Evolutionary conservation across 2,113 vertebrate species (phyloP), one percentile per base, ranked within the genome.

Genomic region (Alethe diademata): DNA sequence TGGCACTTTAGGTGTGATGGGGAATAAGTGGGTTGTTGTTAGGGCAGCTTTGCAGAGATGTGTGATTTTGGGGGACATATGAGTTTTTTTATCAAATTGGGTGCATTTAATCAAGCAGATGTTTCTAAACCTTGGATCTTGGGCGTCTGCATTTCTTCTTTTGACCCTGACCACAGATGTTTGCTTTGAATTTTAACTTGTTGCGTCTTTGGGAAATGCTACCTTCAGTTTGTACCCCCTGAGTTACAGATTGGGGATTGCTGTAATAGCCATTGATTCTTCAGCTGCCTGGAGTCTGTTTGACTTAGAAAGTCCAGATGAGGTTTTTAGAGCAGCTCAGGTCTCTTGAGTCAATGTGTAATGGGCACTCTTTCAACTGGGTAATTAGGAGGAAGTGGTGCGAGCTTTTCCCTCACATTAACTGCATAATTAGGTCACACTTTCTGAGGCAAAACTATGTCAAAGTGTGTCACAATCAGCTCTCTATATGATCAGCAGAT

Each of bases 321-420:
- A 64, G 78, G 87, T 96, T 97, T 90, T 79, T 78, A 93, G 94
- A 96, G 86, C 90, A 96, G 92, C 86, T 93, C 92, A 92, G 43
- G 82, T 97, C 97, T 96, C 96, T 42, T 35, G 95, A 86, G 97
- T 89, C 92, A 79, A 62, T 40, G 64, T 93, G 81, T 94, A 96
- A 94, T 4, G 60, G 89, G 76, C 86, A 65, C 48, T 78, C 66
- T 86, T 94, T 96, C 92, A 95, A 79, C 67, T 95, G 71, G 95
- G 94, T 96, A 94, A 95, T 96, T 94, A 95, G 88, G 82, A 89
- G 78, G 94, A 88, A 95, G 79, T 83, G 78, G 66, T 64, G n/a
- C 0, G 0, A 86, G 71, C 72, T 78, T 86, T 96, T 83, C 69
- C 73, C 45, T 94, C 79, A 9, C 71, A 64, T 94, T 88, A 92